Base-by-base conservation (phyloP, 2,888 invertebrate genomes). In the Protophormia terraenovae region DNA sequence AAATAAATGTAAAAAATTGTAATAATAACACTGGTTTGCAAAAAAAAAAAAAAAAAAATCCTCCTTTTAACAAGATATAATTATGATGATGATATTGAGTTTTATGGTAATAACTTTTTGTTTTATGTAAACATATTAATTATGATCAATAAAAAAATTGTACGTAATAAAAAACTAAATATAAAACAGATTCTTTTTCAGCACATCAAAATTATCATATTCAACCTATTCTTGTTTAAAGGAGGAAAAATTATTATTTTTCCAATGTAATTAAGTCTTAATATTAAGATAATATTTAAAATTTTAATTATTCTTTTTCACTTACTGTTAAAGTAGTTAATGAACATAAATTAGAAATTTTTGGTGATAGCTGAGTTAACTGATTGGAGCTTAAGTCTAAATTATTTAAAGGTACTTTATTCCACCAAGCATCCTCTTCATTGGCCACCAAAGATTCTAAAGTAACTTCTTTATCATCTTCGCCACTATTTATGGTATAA, bases 371-470 rank as follows among this genome's bases (percentile, higher is more conserved):
- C 86, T 92, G 92, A 82, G 94, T 94, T 85, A 97, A 93, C 83
- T 94, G 94, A 92, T 97, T 97, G 14, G 95, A 96, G 90, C 96
- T 96, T 75, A 97, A 93, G 92, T 97, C 97, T 87, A 98, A 94
- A 89, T 95, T 95, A 84, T 95, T 95, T 24, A 98, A 93, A 2
- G 96, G 95, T 88, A 96, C 95, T 89, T 96, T 95, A 91, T 96
- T 97, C 97, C 97, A 97, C 98, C 98, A 98, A 86, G 94, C 94
- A 87, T 94, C 94, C 64, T 94, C 94, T 47, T 94, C 94, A 67
- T 94, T 94, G 10, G 90, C 89, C 27, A 89, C 88, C n/a, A 92
- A 71, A 8, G 89, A 77, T 29, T 94, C 94, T 72, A 94, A 91
- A 86, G 93, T 93, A 7, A 93, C 93, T 60, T 95, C 94, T 87